Percentiles rank a stretch among this genome's conserved stretches.
Conservation (phyloP, 2,888 invertebrate species). For the Girardia tigrina region DNA sequence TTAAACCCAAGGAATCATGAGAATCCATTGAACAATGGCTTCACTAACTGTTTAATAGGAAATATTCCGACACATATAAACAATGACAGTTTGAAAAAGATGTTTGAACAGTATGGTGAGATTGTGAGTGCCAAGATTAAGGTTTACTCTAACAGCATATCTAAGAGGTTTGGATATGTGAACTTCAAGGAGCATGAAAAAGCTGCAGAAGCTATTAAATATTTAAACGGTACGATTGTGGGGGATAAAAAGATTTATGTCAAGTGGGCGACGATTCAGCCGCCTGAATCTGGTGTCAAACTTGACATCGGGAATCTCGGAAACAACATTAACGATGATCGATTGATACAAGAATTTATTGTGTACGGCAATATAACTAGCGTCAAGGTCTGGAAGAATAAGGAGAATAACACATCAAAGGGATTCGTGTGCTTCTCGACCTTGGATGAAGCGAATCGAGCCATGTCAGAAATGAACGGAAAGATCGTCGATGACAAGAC, state of each 20-base stretch:
- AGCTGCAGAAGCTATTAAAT: conserved; percentile 59
- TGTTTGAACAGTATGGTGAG: conserved; percentile 77
- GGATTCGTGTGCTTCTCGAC: no score
- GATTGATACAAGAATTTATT: neutral
- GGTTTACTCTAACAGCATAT: conserved; percentile 61
- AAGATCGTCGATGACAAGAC: no score
- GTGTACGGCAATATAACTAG: neutral
- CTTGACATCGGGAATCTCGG: neutral
- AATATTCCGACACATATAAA: conserved; percentile 88
- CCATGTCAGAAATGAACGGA: no score
- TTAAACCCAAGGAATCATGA: no score
- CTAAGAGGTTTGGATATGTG: conserved; percentile 82
- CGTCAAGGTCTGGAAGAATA: no score
- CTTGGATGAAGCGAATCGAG: no score
- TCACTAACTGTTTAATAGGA: conserved; percentile 95
- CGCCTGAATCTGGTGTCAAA: neutral
- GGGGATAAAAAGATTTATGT: conserved; percentile 63
- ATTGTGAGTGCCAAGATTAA: conserved; percentile 55
- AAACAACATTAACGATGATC: neutral
- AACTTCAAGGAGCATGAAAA: conserved; percentile 89
- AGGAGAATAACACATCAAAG: no score
- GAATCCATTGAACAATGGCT: conserved; percentile 79
- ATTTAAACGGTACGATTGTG: conserved; percentile 33
- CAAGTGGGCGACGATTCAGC: conserved; percentile 68
- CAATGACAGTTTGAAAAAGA: conserved; percentile 71